Conservation (phyloP, 2,113 vertebrate species). For the Oncorhynchus masou region DNA sequence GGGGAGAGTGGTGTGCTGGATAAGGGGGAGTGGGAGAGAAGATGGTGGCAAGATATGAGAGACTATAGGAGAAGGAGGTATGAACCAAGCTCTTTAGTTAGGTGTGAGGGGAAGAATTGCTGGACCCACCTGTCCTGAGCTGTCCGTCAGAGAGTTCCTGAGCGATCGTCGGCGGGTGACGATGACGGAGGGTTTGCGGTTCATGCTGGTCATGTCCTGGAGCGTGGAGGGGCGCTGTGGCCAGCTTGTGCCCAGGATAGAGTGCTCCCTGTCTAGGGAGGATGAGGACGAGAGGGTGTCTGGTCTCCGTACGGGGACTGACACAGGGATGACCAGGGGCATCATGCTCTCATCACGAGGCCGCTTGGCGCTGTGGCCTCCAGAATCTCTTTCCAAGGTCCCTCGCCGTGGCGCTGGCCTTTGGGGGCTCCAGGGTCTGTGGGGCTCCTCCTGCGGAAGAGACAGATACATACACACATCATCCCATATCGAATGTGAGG, state of each 20-base stretch:
- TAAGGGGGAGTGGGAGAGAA: slow-evolving; percentile 45
- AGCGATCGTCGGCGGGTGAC: slow-evolving; percentile 88
- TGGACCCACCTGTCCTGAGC: slow-evolving; percentile 77
- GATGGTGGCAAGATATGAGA: not conserved
- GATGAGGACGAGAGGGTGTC: slow-evolving; percentile 70
- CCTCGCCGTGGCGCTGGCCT: slow-evolving; percentile 29
- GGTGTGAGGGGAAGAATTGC: no score
- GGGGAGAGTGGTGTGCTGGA: slow-evolving; percentile 14
- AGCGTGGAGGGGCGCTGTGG: slow-evolving; percentile 54
- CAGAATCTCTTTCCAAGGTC: slow-evolving; percentile 35
- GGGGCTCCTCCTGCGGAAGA: slow-evolving; percentile 47
- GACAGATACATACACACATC: not conserved
- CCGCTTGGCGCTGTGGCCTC: slow-evolving; percentile 69
- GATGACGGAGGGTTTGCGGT: slow-evolving; percentile 90
- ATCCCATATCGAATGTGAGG: not conserved
- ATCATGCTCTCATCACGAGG: slow-evolving; percentile 82
- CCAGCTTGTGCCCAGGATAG: slow-evolving; percentile 68
- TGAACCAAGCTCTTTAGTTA: no score
- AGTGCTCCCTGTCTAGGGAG: slow-evolving; percentile 70
- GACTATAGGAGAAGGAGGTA: not conserved
- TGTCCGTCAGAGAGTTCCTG: slow-evolving; percentile 79
- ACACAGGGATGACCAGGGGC: slow-evolving; percentile 95
- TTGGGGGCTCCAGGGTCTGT: slow-evolving; percentile 69
- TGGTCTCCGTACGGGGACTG: slow-evolving; percentile 87
- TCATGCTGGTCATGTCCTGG: slow-evolving; percentile 70